Conservation (phyloP, 2,888 invertebrate genomes). For the Labia minor region DNA sequence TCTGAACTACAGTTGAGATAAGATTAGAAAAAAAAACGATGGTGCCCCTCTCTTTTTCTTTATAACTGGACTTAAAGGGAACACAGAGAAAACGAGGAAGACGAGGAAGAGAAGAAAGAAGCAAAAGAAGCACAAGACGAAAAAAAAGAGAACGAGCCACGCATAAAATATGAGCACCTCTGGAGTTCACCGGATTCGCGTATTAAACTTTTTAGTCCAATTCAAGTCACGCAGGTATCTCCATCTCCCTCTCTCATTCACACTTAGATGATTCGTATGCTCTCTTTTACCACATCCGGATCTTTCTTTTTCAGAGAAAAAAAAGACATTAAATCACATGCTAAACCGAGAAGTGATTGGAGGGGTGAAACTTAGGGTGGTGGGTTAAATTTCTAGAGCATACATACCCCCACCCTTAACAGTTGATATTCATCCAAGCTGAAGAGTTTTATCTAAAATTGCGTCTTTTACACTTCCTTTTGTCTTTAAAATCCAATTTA, state of each 20-base stretch:
- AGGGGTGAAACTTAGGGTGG: slow-evolving; percentile 3
- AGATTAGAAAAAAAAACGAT: slow-evolving; percentile 4
- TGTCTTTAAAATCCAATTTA: too few relatives aligned
- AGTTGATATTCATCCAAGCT: slow-evolving; percentile 13
- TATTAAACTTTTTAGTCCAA: slow-evolving; percentile 1
- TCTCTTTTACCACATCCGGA: slow-evolving; percentile 13
- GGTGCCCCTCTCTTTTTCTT: not conserved
- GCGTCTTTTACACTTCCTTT: too few relatives aligned
- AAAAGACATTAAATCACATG: slow-evolving; percentile 20
- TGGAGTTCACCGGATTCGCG: not conserved
- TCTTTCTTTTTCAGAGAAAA: slow-evolving; percentile 15
- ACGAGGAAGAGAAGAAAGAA: too few relatives aligned
- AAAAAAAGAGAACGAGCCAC: not conserved
- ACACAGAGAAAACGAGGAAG: not conserved
- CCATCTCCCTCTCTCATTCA: not conserved
- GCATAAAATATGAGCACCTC: slow-evolving; percentile 13
- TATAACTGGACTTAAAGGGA: slow-evolving; percentile 13
- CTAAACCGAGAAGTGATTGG: slow-evolving; percentile 20
- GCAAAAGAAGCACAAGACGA: too few relatives aligned
- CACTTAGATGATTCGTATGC: slow-evolving; percentile 13
- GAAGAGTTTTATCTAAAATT: not conserved
- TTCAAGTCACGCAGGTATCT: slow-evolving; percentile 4
- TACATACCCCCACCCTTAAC: not conserved
- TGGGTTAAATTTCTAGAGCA: not conserved
- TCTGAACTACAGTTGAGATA: not conserved